Evolutionary conservation across 2,113 vertebrate genomes (phyloP), one percentile per base, ranked within the genome.

Genomic region (Merops nubicus): DNA sequence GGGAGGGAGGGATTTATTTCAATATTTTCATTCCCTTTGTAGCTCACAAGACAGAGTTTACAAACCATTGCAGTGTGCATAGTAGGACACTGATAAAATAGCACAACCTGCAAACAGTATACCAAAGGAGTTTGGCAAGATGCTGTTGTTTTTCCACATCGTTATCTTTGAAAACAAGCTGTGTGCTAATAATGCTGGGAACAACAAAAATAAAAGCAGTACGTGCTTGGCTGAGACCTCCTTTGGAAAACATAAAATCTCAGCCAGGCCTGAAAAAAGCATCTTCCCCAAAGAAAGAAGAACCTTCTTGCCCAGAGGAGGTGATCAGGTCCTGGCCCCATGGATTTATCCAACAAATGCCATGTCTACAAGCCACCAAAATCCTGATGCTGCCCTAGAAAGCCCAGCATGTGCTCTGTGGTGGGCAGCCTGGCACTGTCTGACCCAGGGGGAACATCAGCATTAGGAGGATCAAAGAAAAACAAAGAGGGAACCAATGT

Each of bases 91-190:
- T 65, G 89, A 84, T 89, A 72, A 67, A 94, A 25, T 65, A 91
- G 83, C 72, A 74, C 38, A 93, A 93, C 80, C 89, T 92, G 89
- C 73, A 75, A 89, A 83, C 28, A 43, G 54, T 68, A 36, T 50
- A 67, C 42, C 3, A 2, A 79, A 86, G 70, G 76, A 96, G 81
- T 92, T 31, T 67, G 85, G 73, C 82, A 84, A 85, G 67, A 82
- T 82, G 53, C 31, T 94, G 54, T 94, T 93, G 93, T 96, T 96
- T 96, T 96, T 59, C 70, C 65, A 56, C 29, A 42, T 74, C 5
- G 3, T 93, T 97, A 83, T 97, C 93, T 97, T 76, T 88, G 87
- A 81, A 94, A 97, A 95, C 86, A 97, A 97, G 86, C 88, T 94
- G 81, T 87, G 67, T 84, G 73, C 57, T 93, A 94, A 64, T 96